Base-by-base conservation (phyloP, 2,797 vertebrate species). In the Sparidentex hasta region DNA sequence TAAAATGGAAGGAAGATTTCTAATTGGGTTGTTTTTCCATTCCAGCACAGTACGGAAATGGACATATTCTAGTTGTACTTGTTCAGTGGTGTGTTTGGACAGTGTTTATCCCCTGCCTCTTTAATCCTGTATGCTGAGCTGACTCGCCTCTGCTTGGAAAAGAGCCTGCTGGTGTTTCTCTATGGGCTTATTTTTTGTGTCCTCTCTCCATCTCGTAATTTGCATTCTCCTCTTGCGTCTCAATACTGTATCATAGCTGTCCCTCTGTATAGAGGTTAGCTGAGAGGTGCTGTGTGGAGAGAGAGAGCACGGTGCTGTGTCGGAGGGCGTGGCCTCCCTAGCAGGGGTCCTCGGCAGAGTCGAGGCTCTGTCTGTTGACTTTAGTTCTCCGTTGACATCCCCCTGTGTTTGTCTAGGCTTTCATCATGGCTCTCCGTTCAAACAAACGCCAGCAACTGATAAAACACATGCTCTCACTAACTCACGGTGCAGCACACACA, bases 401-500 rank as follows among this genome's bases (percentile, higher is more conserved):
- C 90, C 90, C 82, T 50, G 71, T 93, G 93, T 96, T 95, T 94
- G 90, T 90, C 90, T 90, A 92, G 83, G 91, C 93, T 94, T 94
- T 94, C 91, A 92, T 94, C 92, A 80, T 25, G 88, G 80, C 91
- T 89, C 92, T 82, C n/a, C n/a, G 84, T 93, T 93, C 91, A 94
- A 95, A 94, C 91, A 93, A 92, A 87, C 56, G 51, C 59, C 89
- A 88, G 90, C 94, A 94, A 95, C 95, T 95, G 95, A 94, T 92
- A 94, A 95, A 95, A 95, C 93, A 95, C 90, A 93, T 90, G 91
- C 82, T 88, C 84, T 81, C 84, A 27, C 82, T 81, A 71, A 83
- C 74, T 80, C 84, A 44, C 76, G 76, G 68, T 55, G 46, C 64
- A 21, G 14, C 21, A 38, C 72, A 56, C 65, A 64, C 65, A 64